Conservation (phyloP, 2,888 invertebrate genomes). For the Nematopogon swammerdamellus region DNA sequence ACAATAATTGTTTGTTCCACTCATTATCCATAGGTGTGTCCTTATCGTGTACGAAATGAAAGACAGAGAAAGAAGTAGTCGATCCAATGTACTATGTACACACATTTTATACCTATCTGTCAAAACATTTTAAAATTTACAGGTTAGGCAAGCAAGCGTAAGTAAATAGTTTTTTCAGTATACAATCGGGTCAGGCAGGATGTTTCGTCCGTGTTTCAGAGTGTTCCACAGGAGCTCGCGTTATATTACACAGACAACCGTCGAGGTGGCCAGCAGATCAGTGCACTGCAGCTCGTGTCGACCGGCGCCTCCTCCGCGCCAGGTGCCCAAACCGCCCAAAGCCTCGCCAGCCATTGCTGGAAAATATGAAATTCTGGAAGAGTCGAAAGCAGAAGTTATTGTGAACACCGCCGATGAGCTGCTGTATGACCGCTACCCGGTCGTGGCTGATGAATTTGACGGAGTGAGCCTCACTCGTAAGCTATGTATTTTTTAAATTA, state of each 20-base stretch:
- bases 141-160: too few relatives aligned
- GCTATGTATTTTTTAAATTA: slow-evolving; percentile 16
- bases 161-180: too few relatives aligned
- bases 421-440: slow-evolving; percentile 24
- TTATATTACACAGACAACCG: neutral
- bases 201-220: neutral
- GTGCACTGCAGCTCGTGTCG: neutral
- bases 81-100: too few relatives aligned
- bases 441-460: slow-evolving; percentile 59
- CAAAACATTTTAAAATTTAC: too few relatives aligned
- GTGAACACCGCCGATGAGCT: slow-evolving; percentile 72
- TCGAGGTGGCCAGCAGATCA: neutral
- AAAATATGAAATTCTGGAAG: slow-evolving; percentile 69
- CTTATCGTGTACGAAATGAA: too few relatives aligned
- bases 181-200: neutral
- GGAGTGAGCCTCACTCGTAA: slow-evolving; percentile 60
- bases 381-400: slow-evolving; percentile 66
- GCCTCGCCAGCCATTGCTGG: slow-evolving; percentile 43
- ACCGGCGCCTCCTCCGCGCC: slow-evolving; percentile 17
- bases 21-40: too few relatives aligned
- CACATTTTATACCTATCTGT: too few relatives aligned
- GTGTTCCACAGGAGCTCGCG: neutral
- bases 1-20: too few relatives aligned
- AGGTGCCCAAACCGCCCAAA: slow-evolving; percentile 29
- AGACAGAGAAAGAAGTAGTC: too few relatives aligned